Percentiles rank a stretch among this genome's conserved stretches.
These are phyloP conservation scores for Candoia aspera DNA, from an alignment of 2,113 vertebrate genomes.

Conservation along the genomic window DNA sequence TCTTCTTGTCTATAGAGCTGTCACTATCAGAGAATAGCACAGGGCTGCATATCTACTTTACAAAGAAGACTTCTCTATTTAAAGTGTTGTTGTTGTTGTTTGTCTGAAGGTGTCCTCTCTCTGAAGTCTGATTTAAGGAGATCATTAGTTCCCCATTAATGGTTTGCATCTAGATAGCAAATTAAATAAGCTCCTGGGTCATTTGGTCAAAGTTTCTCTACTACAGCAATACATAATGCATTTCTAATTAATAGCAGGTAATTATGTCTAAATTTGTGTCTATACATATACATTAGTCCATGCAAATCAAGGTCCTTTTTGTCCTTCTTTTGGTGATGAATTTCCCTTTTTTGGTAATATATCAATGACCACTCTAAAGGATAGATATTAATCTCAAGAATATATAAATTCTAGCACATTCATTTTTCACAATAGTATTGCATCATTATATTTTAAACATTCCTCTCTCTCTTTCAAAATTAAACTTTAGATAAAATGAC, in stretches of 20 bases:
- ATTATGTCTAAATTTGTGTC: not conserved
- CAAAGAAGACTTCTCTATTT: not conserved
- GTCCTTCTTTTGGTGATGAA: not conserved
- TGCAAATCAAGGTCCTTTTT: not conserved
- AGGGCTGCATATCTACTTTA: not conserved
- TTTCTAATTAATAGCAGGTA: not conserved
- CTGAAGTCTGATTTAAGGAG: not conserved
- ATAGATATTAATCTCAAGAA: not conserved
- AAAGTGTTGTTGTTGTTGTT: not conserved
- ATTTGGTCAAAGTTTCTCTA: not conserved
- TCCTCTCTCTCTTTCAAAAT: not conserved
- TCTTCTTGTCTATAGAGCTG: not conserved
- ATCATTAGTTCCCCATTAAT: not conserved
- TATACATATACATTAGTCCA: not conserved
- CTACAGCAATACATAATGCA: not conserved
- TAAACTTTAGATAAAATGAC: constrained; percentile 15
- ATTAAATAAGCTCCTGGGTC: not conserved
- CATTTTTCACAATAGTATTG: not conserved
- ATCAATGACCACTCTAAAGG: not conserved
- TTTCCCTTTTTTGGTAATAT: not conserved
- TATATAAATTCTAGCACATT: not conserved
- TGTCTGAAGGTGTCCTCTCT: not conserved
- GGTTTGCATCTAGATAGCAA: not conserved
- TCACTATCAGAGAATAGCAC: not conserved
- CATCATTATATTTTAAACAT: not conserved